Conservation (phyloP, 2,797 vertebrate species). For the Enoplosus armatus region DNA sequence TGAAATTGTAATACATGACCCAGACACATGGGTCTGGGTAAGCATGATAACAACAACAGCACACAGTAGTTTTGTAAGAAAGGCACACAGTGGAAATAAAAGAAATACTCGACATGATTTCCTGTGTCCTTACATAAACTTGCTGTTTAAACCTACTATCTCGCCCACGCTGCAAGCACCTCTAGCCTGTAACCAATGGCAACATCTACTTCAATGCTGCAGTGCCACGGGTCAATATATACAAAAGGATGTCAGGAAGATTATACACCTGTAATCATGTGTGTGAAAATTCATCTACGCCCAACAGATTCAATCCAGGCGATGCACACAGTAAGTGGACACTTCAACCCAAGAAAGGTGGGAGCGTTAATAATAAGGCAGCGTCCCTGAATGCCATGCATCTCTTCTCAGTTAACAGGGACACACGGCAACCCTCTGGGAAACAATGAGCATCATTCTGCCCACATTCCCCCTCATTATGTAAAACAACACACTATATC, state of each 20-base stretch:
- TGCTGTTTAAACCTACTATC: constrained; percentile 63
- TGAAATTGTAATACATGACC: constrained; percentile 11
- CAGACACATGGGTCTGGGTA: neutral
- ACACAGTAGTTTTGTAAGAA: constrained; percentile 12
- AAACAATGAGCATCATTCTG: constrained; percentile 67
- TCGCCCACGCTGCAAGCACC: constrained; percentile 64
- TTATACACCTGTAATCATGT: constrained; percentile 34
- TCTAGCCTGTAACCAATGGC: constrained; percentile 77
- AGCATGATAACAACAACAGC: constrained; percentile 12
- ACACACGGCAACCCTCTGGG: constrained; percentile 57
- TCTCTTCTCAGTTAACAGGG: constrained; percentile 53
- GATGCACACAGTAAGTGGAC: constrained; percentile 24
- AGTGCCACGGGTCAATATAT: constrained; percentile 58
- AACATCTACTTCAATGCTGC: constrained; percentile 72
- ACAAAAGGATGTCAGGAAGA: constrained; percentile 44
- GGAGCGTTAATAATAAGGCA: constrained; percentile 31
- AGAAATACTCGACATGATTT: constrained; percentile 27
- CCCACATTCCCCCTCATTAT: constrained; percentile 70
- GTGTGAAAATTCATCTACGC: neutral
- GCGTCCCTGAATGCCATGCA: constrained; percentile 60
- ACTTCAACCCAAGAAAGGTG: constrained; percentile 30
- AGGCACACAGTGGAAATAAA: constrained; percentile 17
- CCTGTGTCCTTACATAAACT: constrained; percentile 69
- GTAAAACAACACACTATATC: constrained; percentile 68
- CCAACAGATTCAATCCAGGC: constrained; percentile 11